A percentile compares a stretch with the other conserved stretches of the same genome.
phyloP scores from a whole-genome alignment of 2,888 invertebrate species.

The Hirtodrosophila duncani region DNA sequence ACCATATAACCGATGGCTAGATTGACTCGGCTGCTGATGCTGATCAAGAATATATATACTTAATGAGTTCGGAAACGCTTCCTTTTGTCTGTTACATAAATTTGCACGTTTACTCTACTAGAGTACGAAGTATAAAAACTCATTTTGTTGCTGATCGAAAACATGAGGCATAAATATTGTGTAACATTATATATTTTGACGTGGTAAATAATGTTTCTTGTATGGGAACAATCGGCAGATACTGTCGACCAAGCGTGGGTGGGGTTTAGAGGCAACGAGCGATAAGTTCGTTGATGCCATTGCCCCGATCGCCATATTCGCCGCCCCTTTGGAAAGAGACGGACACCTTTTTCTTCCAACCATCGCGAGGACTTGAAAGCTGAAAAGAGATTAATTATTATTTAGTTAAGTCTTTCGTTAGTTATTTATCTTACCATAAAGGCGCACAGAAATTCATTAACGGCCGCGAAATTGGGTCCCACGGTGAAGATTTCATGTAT shows the following conservation, averaged over 20 bases:
- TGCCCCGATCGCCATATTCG: conserved; percentile 77
- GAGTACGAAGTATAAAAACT: too few species aligned
- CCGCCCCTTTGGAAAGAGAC: conserved; percentile 76
- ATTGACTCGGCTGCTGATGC: too few species aligned
- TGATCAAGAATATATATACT: too few species aligned
- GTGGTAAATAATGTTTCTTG: too few species aligned
- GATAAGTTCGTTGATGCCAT: conserved; percentile 74
- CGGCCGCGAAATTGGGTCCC: conserved; percentile 75
- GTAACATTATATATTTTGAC: too few species aligned
- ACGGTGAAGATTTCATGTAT: conserved; percentile 78
- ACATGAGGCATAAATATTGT: too few species aligned
- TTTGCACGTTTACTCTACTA: too few species aligned
- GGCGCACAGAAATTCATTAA: conserved; percentile 71
- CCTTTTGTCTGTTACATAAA: too few species aligned
- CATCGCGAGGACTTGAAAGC: conserved; percentile 76
- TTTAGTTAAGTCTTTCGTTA: neutral
- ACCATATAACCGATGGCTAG: too few species aligned
- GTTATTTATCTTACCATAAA: conserved; percentile 76
- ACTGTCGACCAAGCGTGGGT: conserved; percentile 42
- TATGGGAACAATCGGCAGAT: conserved; percentile 31
- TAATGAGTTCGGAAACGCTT: too few species aligned
- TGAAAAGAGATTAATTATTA: conserved; percentile 36
- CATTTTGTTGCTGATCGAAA: too few species aligned
- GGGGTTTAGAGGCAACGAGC: conserved; percentile 75
- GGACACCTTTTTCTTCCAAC: conserved; percentile 77